Conservation (phyloP, 2,888 invertebrate species). For the Pocota personata region DNA sequence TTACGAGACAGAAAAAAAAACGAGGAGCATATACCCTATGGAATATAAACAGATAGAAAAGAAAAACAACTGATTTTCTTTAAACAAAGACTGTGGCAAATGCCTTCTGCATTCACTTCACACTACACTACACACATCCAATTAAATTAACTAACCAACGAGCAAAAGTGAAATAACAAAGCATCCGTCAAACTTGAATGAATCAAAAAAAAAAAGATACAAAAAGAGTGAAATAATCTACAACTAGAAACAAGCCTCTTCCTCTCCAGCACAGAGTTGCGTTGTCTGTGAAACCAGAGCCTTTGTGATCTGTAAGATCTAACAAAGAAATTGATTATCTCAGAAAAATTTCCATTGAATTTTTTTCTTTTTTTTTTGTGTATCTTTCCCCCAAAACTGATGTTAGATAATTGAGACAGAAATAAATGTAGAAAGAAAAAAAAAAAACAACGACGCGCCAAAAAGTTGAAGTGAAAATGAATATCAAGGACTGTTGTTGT, state of each 20-base stretch:
- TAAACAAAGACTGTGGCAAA: conserved; percentile 11
- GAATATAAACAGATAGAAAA: neutral
- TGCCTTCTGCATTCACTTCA: conserved; percentile 4
- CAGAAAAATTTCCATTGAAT: conserved; percentile 7
- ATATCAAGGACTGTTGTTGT: conserved; percentile 59
- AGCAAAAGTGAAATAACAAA: conserved; percentile 49
- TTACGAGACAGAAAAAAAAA: neutral
- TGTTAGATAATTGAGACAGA: conserved; percentile 52
- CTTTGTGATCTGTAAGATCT: conserved; percentile 15
- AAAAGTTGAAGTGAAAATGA: conserved; percentile 49
- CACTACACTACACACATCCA: conserved; percentile 7
- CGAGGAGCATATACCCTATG: neutral
- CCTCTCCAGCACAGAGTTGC: conserved; percentile 10
- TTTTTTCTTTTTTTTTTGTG: neutral
- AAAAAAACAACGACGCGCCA: conserved; percentile 16
- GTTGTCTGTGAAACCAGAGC: conserved; percentile 22
- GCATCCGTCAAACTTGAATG: conserved; percentile 55
- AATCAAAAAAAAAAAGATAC: conserved; percentile 18
- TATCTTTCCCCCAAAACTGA: conserved; percentile 22
- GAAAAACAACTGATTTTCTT: neutral
- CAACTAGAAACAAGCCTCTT: conserved; percentile 23
- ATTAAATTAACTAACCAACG: conserved; percentile 33
- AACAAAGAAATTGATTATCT: conserved; percentile 63
- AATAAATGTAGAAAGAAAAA: conserved; percentile 16
- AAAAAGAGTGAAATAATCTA: conserved; percentile 5